A percentile compares a stretch with the other conserved stretches of the same genome.
These are phyloP conservation scores for Sebastes kiyomatsui DNA, from an alignment of 2,797 vertebrate species.

Conservation along the genomic window DNA sequence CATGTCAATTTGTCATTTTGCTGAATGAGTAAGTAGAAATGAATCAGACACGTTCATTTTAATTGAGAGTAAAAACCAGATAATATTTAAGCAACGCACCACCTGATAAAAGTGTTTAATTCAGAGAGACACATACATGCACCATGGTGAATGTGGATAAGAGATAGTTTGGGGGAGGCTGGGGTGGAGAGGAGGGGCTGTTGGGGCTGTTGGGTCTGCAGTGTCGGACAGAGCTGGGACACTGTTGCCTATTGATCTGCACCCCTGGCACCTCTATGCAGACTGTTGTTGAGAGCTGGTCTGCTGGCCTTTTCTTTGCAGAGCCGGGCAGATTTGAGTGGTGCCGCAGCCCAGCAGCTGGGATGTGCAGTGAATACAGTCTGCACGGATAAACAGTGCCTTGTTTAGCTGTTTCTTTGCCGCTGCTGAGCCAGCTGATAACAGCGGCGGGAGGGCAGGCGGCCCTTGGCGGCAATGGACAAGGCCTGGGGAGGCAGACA, in stretches of 20 bases:
- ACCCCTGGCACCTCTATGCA: conserved; percentile 66
- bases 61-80: neutral
- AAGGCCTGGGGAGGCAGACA: conserved; percentile 90
- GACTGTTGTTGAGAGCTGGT: conserved; percentile 80
- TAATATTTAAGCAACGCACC: neutral
- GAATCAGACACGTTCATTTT: neutral
- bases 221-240: conserved; percentile 48
- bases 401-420: conserved; percentile 89
- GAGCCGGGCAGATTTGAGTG: conserved; percentile 84
- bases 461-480: conserved; percentile 85
- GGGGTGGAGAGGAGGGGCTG: conserved; percentile 7
- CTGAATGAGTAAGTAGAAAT: conserved; percentile 9
- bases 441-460: conserved; percentile 79
- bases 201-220: conserved; percentile 49
- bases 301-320: conserved; percentile 74
- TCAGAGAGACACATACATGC: conserved; percentile 19
- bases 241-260: conserved; percentile 69
- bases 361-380: conserved; percentile 86
- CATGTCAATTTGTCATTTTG: conserved; percentile 5
- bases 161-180: conserved; percentile 19
- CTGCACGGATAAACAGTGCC: conserved; percentile 89
- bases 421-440: conserved; percentile 90
- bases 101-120: conserved; percentile 5
- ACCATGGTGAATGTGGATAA: conserved; percentile 30
- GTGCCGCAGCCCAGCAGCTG: conserved; percentile 87